Evolutionary conservation across 2,113 vertebrate genomes (phyloP).

Genomic region (Phaethon lepturus): DNA sequence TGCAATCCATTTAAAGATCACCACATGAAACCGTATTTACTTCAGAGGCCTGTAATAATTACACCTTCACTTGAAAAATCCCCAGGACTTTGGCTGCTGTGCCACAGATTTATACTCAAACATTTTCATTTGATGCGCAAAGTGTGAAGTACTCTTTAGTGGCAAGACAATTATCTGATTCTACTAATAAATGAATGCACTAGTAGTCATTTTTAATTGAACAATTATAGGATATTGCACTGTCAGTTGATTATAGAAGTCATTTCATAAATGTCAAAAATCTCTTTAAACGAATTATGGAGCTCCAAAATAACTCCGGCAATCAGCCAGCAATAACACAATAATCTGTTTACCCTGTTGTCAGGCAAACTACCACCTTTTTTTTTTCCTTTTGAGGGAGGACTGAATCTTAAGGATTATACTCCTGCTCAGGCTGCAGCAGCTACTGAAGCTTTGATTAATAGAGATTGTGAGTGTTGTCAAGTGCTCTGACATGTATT

Average conservation of each 20-base stretch:
- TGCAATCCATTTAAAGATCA: slow-evolving; percentile 74
- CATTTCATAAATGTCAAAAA: slow-evolving; percentile 95
- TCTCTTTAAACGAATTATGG: slow-evolving; percentile 94
- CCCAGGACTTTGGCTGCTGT: slow-evolving; percentile 78
- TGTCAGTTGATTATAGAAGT: slow-evolving; percentile 86
- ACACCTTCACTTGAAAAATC: slow-evolving; percentile 80
- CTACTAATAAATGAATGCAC: slow-evolving; percentile 91
- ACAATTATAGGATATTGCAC: slow-evolving; percentile 92
- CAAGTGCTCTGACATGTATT: slow-evolving; percentile 51
- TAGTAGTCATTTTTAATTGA: slow-evolving; percentile 94
- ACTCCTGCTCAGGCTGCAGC: slow-evolving; percentile 15
- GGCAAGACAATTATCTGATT: slow-evolving; percentile 90
- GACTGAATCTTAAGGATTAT: slow-evolving; percentile 58
- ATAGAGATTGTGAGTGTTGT: slow-evolving; percentile 61
- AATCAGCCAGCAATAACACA: slow-evolving; percentile 87
- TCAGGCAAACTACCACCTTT: slow-evolving; percentile 76
- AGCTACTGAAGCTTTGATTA: slow-evolving; percentile 62
- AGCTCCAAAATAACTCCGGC: slow-evolving; percentile 86
- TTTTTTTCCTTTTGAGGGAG: neutral
- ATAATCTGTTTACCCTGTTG: slow-evolving; percentile 85
- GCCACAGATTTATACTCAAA: slow-evolving; percentile 81
- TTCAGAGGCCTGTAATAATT: slow-evolving; percentile 81
- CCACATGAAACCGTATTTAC: slow-evolving; percentile 77
- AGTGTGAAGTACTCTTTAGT: slow-evolving; percentile 90
- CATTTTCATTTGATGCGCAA: slow-evolving; percentile 83